These are phyloP conservation scores for Sanderia malayensis DNA, from an alignment of 30 jellyfish, hydroid and myxozoan species.

Conservation along the genomic window DNA sequence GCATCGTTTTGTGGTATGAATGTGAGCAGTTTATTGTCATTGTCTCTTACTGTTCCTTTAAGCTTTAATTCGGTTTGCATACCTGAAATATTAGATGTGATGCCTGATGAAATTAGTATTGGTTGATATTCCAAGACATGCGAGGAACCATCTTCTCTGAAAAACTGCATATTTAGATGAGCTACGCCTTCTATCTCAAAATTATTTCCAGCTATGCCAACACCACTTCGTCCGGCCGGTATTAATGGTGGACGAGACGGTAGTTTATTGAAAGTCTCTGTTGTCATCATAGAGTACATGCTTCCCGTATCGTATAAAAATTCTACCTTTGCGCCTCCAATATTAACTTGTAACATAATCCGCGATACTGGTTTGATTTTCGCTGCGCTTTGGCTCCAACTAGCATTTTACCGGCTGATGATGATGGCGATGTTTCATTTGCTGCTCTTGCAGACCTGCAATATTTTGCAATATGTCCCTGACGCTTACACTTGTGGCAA, in stretches of 20 bases:
- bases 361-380: background rate
- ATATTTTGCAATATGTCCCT: constrained; percentile 11
- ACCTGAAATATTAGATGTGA: constrained; percentile 15
- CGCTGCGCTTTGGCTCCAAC: background rate
- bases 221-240: constrained; percentile 8
- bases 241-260: constrained; percentile 1
- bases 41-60: constrained; percentile 15
- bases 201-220: constrained; percentile 14
- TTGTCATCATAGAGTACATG: constrained; percentile 21
- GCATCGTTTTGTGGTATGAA: constrained; percentile 5
- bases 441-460: too few species aligned
- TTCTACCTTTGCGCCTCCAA: constrained; percentile 1
- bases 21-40: constrained; percentile 17
- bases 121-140: constrained; percentile 25
- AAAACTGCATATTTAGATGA: constrained; percentile 1
- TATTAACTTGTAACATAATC: constrained; percentile 3
- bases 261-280: constrained; percentile 1
- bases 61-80: constrained; percentile 30
- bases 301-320: constrained; percentile 21
- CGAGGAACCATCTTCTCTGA: constrained; percentile 13
- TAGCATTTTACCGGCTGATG: background rate
- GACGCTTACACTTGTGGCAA: background rate
- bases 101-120: background rate
- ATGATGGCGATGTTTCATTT: too few species aligned
- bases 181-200: constrained; percentile 3